phyloP scores from a whole-genome alignment of 2,888 invertebrate genomes.

The Epistrophella euchroma region DNA sequence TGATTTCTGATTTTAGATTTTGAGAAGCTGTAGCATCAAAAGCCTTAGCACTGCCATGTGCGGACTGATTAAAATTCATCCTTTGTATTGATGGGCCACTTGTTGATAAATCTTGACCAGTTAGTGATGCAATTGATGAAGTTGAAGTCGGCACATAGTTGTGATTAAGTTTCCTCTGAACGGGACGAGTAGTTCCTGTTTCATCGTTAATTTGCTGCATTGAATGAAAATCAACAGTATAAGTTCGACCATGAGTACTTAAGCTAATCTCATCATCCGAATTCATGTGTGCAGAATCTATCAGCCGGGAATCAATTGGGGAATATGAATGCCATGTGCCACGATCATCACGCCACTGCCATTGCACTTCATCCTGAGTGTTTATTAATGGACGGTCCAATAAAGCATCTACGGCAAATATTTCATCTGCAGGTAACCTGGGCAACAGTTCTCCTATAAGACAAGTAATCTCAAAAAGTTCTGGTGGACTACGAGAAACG shows the following conservation, averaged over 20 bases:
- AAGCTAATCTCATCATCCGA: slow-evolving; percentile 98
- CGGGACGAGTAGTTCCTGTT: slow-evolving; percentile 96
- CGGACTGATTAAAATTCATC: slow-evolving; percentile 36
- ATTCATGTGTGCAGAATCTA: slow-evolving; percentile 96
- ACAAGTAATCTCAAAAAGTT: slow-evolving; percentile 98
- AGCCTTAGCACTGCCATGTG: slow-evolving; percentile 54
- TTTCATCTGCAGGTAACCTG: slow-evolving; percentile 96
- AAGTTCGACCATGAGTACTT: slow-evolving; percentile 95
- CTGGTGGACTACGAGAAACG: slow-evolving; percentile 96
- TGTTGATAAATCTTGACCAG: slow-evolving; percentile 80
- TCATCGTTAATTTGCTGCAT: slow-evolving; percentile 99
- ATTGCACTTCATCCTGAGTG: slow-evolving; percentile 91
- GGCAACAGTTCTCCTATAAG: slow-evolving; percentile 99
- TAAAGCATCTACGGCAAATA: slow-evolving; percentile 96
- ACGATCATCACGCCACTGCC: slow-evolving; percentile 99
- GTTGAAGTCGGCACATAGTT: slow-evolving; percentile 84
- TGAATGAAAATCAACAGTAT: slow-evolving; percentile 97
- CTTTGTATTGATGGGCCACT: slow-evolving; percentile 76
- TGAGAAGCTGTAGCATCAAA: slow-evolving; percentile 62
- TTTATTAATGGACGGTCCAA: slow-evolving; percentile 90
- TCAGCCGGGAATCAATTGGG: slow-evolving; percentile 95
- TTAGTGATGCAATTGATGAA: slow-evolving; percentile 56
- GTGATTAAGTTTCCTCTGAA: slow-evolving; percentile 91
- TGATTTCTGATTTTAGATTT: slow-evolving; percentile 79
- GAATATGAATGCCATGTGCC: slow-evolving; percentile 97